Base-by-base conservation (phyloP, 2,797 vertebrate genomes). In the Notolabrus celidotus region DNA sequence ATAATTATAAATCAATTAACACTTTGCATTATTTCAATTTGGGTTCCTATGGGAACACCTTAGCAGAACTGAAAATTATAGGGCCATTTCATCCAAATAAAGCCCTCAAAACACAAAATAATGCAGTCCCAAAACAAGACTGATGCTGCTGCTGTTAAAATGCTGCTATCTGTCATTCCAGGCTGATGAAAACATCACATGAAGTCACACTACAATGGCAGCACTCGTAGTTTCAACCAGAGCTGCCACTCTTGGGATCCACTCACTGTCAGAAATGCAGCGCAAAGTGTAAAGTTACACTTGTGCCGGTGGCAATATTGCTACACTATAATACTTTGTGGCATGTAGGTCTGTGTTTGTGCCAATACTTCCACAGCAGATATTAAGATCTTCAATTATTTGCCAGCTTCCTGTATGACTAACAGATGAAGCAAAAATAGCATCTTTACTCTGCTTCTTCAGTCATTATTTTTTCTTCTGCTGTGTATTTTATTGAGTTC, bases 221-320 rank as follows among this genome's bases (percentile, higher is more conserved):
- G 33, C 55, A 25, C 34, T 58, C 27, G 46, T 41, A 41, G 46
- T 60, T 22, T 54, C 33, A 47, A 69, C 38, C 29, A 56, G 52
- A 61, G 38, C n/a, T 47, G n/a, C 68, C 19, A 2, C 69, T 68
- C 68, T 68, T 15, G 74, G 61, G 77, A 71, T 10, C 29, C 27
- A 22, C 34, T 50, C 20, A 4, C 58, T 58, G 38, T 65, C 54
- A 63, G n/a, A 55, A 60, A 72, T 42, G 39, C 56, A 36, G 46
- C 53, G 41, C 45, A 38, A 61, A 65, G 63, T 34, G 33, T n/a
- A 70, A 72, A 61, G 52, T 59, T 57, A 61, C 46, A 63, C 50
- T 55, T 33, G 45, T 50, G 74, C 67, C 65, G 45, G 11, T 33
- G 65, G 62, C 71, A 51, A 49, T 36, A n/a, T 47, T 14, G 15